Conservation (phyloP, 2,888 invertebrate genomes). For the Oegoconia quadripuncta region DNA sequence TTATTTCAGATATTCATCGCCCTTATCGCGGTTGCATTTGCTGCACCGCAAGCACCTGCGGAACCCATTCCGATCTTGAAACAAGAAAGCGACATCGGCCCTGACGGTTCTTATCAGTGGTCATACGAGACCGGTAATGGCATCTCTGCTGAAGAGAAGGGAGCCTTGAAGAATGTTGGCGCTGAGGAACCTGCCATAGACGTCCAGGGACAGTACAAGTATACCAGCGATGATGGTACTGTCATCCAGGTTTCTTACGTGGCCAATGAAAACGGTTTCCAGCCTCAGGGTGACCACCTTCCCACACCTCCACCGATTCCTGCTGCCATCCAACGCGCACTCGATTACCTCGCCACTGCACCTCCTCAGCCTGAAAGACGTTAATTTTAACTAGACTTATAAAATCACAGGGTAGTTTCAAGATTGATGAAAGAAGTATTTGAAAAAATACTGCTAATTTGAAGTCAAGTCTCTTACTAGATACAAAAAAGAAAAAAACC, state of each 20-base stretch:
- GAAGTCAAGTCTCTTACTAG: too few species aligned
- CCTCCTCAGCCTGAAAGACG: constrained; percentile 68
- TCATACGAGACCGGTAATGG: constrained; percentile 83
- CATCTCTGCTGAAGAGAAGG: constrained; percentile 77
- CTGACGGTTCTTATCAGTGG: constrained; percentile 80
- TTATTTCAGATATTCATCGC: constrained; percentile 60
- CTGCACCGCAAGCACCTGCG: constrained; percentile 55
- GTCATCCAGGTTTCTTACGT: constrained; percentile 80
- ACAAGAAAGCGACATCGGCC: constrained; percentile 72
- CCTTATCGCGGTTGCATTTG: constrained; percentile 52
- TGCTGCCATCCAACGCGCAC: constrained; percentile 81
- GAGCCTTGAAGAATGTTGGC: constrained; percentile 75
- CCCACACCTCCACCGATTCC: constrained; percentile 85
- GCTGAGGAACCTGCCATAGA: constrained; percentile 72
- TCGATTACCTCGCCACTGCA: constrained; percentile 82
- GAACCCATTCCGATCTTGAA: constrained; percentile 74
- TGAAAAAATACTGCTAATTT: too few species aligned
- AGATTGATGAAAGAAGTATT: too few species aligned
- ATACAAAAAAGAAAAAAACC: too few species aligned
- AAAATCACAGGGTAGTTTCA: constrained; percentile 13
- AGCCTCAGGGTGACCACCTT: constrained; percentile 80
- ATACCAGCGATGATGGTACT: constrained; percentile 81
- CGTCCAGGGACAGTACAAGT: constrained; percentile 81
- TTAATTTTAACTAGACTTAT: constrained; percentile 22
- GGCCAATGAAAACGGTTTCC: constrained; percentile 85